Conservation (phyloP, 2,113 vertebrate species). For the Clinocottus analis region DNA sequence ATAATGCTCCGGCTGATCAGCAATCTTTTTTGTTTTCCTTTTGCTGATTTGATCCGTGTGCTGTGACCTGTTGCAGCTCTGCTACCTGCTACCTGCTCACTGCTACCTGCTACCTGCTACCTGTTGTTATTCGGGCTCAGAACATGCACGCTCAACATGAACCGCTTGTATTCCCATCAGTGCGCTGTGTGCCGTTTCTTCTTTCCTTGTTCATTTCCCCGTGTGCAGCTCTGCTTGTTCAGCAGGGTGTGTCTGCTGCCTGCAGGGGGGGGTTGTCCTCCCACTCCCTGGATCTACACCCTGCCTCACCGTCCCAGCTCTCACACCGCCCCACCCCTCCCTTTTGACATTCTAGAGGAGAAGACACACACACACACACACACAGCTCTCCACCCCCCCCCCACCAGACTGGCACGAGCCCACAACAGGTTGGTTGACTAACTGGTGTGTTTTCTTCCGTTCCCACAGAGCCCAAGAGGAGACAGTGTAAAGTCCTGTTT, state of each 20-base stretch:
- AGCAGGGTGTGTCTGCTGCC: slow-evolving; percentile 32
- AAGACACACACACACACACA: background rate
- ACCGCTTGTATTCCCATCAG: too few relatives aligned
- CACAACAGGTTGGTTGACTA: slow-evolving; percentile 18
- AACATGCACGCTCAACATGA: too few relatives aligned
- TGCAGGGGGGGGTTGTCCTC: background rate
- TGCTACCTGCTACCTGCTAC: too few relatives aligned
- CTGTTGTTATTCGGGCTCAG: too few relatives aligned
- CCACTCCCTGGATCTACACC: slow-evolving; percentile 9
- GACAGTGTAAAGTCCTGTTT: slow-evolving; percentile 90
- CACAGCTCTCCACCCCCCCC: background rate
- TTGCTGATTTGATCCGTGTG: too few relatives aligned
- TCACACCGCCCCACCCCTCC: background rate
- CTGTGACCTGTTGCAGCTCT: too few relatives aligned
- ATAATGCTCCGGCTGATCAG: too few relatives aligned
- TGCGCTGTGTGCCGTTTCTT: background rate
- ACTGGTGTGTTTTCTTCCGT: background rate
- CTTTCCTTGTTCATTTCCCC: background rate
- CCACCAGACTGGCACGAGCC: background rate
- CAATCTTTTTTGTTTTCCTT: too few relatives aligned
- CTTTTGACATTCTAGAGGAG: background rate
- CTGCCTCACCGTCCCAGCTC: background rate
- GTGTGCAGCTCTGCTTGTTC: slow-evolving; percentile 40
- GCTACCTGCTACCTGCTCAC: too few relatives aligned
- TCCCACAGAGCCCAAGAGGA: slow-evolving; percentile 87